A percentile compares a stretch with the other conserved stretches of the same genome.
These are phyloP conservation scores for Drosophila triauraria DNA, from an alignment of 1,140 invertebrate genomes.

Conservation along the genomic window DNA sequence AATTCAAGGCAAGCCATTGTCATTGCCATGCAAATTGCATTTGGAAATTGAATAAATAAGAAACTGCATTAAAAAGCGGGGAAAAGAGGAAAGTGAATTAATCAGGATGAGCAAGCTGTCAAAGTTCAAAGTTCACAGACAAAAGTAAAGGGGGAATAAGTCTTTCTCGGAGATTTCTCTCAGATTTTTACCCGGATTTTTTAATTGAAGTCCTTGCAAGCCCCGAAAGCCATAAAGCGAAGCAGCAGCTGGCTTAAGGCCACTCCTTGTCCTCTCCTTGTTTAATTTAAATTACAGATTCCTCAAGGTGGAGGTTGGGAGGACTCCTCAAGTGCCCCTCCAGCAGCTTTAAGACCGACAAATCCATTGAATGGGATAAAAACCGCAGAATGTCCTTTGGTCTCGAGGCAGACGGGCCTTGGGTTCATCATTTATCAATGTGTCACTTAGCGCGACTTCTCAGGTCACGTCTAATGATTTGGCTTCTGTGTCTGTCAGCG, in stretches of 20 bases:
- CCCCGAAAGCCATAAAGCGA: conserved; percentile 54
- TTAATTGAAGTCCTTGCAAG: conserved; percentile 37
- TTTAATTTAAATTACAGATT: conserved; percentile 41
- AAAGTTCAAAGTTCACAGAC: conserved; percentile 55
- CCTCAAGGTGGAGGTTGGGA: neutral
- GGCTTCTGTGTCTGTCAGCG: conserved; percentile 46
- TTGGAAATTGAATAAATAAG: conserved; percentile 35
- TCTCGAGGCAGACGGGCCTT: conserved; percentile 1
- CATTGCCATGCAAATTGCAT: conserved; percentile 66
- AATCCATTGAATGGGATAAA: conserved; percentile 3
- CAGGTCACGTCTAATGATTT: conserved; percentile 55
- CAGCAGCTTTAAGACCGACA: conserved; percentile 9
- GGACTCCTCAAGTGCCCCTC: neutral
- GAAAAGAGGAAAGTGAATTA: conserved; percentile 38
- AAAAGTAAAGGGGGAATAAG: conserved; percentile 14
- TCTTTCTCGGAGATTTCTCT: conserved; percentile 8
- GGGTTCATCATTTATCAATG: conserved; percentile 63
- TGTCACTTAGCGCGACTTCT: conserved; percentile 63
- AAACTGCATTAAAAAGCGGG: conserved; percentile 29
- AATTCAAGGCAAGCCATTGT: conserved; percentile 47
- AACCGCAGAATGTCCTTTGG: conserved; percentile 23
- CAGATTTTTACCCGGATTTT: conserved; percentile 1
- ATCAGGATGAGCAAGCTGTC: conserved; percentile 25
- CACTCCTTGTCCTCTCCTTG: neutral
- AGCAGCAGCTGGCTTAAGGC: conserved; percentile 42